phyloP scores from a whole-genome alignment of 53 echinoderm and acorn worm genomes.

The Echinarachnius parma region DNA sequence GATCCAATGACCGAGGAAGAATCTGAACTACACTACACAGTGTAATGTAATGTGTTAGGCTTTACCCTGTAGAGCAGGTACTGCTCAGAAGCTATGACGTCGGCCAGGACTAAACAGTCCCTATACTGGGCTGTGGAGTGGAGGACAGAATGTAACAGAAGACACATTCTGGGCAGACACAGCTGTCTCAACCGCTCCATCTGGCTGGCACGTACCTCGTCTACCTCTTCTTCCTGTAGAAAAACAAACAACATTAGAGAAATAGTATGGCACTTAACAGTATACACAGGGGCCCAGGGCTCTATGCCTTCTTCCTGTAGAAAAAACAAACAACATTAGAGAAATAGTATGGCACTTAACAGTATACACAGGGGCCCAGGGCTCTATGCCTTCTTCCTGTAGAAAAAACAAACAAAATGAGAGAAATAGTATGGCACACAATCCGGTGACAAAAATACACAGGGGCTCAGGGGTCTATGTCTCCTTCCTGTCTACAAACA shows the following conservation, averaged over 20 bases:
- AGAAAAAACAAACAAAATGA: background rate
- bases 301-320: background rate
- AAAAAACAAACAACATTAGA: background rate
- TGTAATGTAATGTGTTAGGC: background rate
- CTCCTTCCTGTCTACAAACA: too few relatives aligned
- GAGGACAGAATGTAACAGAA: conserved; percentile 69
- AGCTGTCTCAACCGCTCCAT: conserved; percentile 65
- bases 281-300: background rate
- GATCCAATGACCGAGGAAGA: background rate
- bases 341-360: too few relatives aligned
- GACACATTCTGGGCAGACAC: conserved; percentile 79
- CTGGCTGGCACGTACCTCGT: conserved; percentile 57
- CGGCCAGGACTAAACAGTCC: conserved; percentile 78
- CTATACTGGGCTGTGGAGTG: conserved; percentile 71
- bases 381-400: conserved; percentile 17
- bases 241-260: too few relatives aligned
- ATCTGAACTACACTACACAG: background rate
- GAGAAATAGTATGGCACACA: too few relatives aligned
- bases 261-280: too few relatives aligned
- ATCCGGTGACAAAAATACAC: too few relatives aligned
- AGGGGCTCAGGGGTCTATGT: too few relatives aligned
- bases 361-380: background rate
- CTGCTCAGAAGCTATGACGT: conserved; percentile 82
- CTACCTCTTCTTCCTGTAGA: conserved; percentile 42
- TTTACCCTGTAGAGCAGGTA: conserved; percentile 87